Base-by-base conservation (phyloP, 2,113 vertebrate species). In the Cinclus mexicanus region DNA sequence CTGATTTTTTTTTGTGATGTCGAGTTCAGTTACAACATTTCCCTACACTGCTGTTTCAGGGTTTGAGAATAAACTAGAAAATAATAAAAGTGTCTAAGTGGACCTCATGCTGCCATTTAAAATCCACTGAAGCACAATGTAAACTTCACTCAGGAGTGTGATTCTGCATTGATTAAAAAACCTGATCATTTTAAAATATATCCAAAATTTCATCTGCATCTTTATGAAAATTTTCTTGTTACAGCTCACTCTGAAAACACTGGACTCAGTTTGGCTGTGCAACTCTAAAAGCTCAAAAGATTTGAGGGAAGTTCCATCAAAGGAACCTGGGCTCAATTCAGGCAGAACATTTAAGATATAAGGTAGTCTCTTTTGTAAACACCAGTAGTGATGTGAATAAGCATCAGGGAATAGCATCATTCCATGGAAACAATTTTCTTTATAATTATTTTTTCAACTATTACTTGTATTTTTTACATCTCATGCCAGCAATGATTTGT, bases 1-100 rank as follows among this genome's bases (percentile, higher is more conserved):
- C 87, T 91, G 89, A 11, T 80, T 64, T 94, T 37, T 37, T 87
- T 89, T 86, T 93, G 44, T 55, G 39, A 91, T 72, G 83, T 76
- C 7, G 3, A 60, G 33, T 96, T 95, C 78, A 77, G 67, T 94
- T 95, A 89, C 70, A 76, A 69, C 47, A 68, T 89, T 94, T 83
- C 55, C 14, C 41, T 60, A 17, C 0, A 1, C 23, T 77, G 29
- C 37, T 93, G 17, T 74, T 87, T 33, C 65, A 59, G 42, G 9
- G 33, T 76, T 92, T 93, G n/a, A 87, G 64, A 87, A 60, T 44
- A 83, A 93, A 90, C 46, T 83, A 77, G 72, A 90, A 96, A 87
- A 85, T 65, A 94, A 87, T 42, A 28, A 31, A 77, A 84, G 19
- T 37, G 9, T 74, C 64, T 71, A 63, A 85, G 31, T 26, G 20